Evolutionary conservation across 2,113 vertebrate species (phyloP).

Genomic region (Morphnarchus princeps): DNA sequence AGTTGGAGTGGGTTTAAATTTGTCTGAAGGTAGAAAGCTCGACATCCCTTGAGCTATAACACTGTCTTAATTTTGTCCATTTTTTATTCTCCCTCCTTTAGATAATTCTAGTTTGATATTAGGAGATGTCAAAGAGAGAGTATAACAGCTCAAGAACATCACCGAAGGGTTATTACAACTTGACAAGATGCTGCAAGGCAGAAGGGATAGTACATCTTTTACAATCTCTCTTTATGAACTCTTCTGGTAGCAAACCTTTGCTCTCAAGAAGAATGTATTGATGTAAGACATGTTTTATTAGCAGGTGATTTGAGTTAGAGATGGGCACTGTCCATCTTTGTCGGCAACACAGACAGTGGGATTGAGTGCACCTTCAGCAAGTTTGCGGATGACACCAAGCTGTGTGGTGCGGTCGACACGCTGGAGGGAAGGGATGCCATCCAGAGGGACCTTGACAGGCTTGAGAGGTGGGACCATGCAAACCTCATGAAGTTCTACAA

Average conservation of each 20-base stretch:
- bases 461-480: rapidly evolving
- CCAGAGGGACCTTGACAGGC: too few species aligned
- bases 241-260: neutral
- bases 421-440: too few species aligned
- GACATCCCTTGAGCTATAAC: neutral
- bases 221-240: neutral
- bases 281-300: neutral
- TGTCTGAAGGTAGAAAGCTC: neutral
- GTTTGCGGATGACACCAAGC: too few species aligned
- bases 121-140: neutral
- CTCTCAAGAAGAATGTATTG: neutral
- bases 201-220: neutral
- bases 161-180: neutral
- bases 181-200: neutral
- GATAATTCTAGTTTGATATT: neutral
- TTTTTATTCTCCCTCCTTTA: neutral
- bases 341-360: too few species aligned
- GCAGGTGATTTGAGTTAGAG: neutral
- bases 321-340: neutral
- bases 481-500: too few species aligned
- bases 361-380: too few species aligned
- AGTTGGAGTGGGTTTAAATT: neutral
- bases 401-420: rapidly evolving
- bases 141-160: neutral
- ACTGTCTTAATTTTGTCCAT: neutral